phyloP scores from a whole-genome alignment of 2,888 invertebrate genomes.

The Orthosia gracilis region DNA sequence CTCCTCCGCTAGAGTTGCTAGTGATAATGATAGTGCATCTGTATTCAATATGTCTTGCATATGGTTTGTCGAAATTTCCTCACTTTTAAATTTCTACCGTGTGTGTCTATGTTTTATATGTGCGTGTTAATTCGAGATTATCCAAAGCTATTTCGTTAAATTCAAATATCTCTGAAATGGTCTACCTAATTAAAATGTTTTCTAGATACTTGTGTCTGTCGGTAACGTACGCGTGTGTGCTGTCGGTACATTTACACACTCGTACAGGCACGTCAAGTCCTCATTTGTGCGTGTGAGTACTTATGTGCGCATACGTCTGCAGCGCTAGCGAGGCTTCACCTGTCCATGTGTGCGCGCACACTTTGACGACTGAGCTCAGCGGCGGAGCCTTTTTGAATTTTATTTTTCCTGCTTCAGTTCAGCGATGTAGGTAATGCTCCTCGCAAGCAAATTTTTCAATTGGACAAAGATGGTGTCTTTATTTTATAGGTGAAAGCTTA shows the following conservation, averaged over 20 bases:
- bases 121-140: slow-evolving; percentile 24
- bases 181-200: slow-evolving; percentile 39
- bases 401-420: slow-evolving; percentile 87
- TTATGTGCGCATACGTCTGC: slow-evolving; percentile 79
- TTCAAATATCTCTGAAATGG: slow-evolving; percentile 24
- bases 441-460: slow-evolving; percentile 72
- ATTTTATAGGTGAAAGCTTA: slow-evolving; percentile 19
- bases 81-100: slow-evolving; percentile 17
- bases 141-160: slow-evolving; percentile 12
- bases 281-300: slow-evolving; percentile 79
- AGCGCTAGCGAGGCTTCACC: slow-evolving; percentile 77
- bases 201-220: slow-evolving; percentile 57
- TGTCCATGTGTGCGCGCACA: slow-evolving; percentile 81
- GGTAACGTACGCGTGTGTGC: slow-evolving; percentile 67
- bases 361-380: slow-evolving; percentile 79
- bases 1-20: slow-evolving; percentile 68
- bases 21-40: slow-evolving; percentile 67
- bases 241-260: slow-evolving; percentile 62
- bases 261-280: slow-evolving; percentile 64
- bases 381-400: slow-evolving; percentile 87
- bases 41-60: slow-evolving; percentile 28
- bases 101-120: slow-evolving; percentile 41
- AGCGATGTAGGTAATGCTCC: slow-evolving; percentile 78
- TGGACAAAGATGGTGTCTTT: slow-evolving; percentile 43
- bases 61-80: slow-evolving; percentile 50